phyloP scores from a whole-genome alignment of 1,140 invertebrate species.

The Apolygus lucorum region DNA sequence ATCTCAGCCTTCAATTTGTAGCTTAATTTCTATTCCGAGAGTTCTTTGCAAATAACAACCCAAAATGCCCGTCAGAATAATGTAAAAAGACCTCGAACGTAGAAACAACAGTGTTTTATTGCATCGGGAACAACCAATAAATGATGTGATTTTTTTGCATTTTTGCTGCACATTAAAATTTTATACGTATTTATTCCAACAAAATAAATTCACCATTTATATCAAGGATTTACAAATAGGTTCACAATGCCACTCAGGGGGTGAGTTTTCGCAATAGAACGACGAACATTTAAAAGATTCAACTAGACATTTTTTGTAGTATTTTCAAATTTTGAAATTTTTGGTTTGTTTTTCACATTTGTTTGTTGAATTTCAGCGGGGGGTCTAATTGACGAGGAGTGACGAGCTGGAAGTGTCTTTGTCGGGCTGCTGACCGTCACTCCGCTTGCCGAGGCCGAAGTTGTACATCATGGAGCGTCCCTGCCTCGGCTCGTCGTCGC shows the following conservation, averaged over 20 bases:
- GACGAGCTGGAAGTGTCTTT: conserved; percentile 14
- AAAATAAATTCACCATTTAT: conserved; percentile 13
- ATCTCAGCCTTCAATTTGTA: too few species aligned
- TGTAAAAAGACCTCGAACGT: too few species aligned
- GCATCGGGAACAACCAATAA: conserved; percentile 4
- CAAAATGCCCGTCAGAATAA: too few species aligned
- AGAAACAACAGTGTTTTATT: conserved; percentile 4
- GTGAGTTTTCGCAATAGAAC: neutral
- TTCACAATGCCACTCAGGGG: neutral
- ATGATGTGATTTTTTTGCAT: neutral
- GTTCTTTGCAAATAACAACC: too few species aligned
- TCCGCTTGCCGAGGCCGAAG: conserved; percentile 37
- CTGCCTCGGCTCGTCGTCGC: conserved; percentile 33
- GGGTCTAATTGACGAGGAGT: conserved; percentile 8
- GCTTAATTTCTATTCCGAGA: too few species aligned
- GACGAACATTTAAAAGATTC: neutral
- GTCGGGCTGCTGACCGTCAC: neutral
- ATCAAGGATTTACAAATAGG: neutral
- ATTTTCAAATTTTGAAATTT: neutral
- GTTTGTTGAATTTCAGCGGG: neutral
- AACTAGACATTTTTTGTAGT: neutral
- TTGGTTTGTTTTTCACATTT: neutral
- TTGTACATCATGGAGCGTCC: conserved; percentile 21
- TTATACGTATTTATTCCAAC: conserved; percentile 5
- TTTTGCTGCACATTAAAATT: conserved; percentile 14